phyloP scores from a whole-genome alignment of 2,888 invertebrate species.

The Nomada lathburiana region DNA sequence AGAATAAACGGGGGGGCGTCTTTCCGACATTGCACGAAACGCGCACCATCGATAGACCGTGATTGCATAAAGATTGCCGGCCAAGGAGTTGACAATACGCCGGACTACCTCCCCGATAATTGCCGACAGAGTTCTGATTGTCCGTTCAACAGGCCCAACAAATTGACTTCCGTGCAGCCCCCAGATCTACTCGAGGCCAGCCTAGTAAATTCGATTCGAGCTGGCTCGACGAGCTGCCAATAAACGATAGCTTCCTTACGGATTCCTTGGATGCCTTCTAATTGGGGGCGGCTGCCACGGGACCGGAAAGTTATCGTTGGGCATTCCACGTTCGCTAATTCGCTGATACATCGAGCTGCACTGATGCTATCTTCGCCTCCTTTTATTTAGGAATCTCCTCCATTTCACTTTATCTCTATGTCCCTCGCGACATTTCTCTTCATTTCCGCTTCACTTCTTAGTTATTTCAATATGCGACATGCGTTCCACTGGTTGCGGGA shows the following conservation, averaged over 20 bases:
- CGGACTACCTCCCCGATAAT: constrained; percentile 26
- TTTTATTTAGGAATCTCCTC: neutral
- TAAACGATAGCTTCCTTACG: constrained; percentile 24
- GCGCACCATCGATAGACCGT: constrained; percentile 26
- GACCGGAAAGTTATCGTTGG: neutral
- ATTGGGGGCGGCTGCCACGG: constrained; percentile 1
- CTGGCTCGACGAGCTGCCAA: constrained; percentile 14
- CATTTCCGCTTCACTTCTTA: neutral
- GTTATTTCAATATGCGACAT: constrained; percentile 56
- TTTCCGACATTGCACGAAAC: constrained; percentile 37
- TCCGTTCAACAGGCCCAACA: constrained; percentile 25
- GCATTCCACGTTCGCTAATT: neutral
- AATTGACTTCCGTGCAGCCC: constrained; percentile 32
- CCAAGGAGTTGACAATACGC: constrained; percentile 27
- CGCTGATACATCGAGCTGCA: constrained; percentile 9
- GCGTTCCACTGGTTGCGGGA: constrained; percentile 37
- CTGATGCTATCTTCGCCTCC: neutral
- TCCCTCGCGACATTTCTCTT: neutral
- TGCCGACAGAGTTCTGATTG: constrained; percentile 42
- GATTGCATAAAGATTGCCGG: constrained; percentile 56
- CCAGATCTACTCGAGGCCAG: constrained; percentile 21
- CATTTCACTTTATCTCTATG: neutral
- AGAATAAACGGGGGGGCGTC: constrained; percentile 44
- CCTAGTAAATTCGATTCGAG: neutral
- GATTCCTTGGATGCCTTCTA: constrained; percentile 10